phyloP scores from a whole-genome alignment of 2,888 invertebrate genomes.

The Blastobasis lacticolella region DNA sequence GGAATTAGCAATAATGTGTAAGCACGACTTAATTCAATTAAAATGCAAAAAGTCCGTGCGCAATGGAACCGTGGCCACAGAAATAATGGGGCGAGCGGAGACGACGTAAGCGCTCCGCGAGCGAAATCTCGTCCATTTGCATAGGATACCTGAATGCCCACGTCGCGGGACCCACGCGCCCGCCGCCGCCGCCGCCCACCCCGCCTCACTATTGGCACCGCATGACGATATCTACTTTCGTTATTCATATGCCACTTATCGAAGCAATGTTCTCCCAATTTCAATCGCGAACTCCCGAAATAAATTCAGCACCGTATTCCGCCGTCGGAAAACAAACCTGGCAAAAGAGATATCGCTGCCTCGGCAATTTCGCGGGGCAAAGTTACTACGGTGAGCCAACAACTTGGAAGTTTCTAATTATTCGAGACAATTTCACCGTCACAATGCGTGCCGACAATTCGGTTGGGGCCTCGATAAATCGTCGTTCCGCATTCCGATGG shows the following conservation, averaged over 20 bases:
- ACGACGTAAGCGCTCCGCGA: slow-evolving; percentile 21
- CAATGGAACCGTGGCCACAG: slow-evolving; percentile 41
- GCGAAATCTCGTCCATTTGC: slow-evolving; percentile 48
- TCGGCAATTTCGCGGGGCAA: not conserved
- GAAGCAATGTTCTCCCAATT: no score
- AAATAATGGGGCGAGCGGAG: slow-evolving; percentile 33
- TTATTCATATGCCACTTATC: not conserved
- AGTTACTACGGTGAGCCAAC: not conserved
- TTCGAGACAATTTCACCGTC: slow-evolving; percentile 47
- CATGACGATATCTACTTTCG: not conserved
- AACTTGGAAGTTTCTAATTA: slow-evolving; percentile 37
- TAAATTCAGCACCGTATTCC: no score
- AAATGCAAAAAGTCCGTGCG: slow-evolving; percentile 41
- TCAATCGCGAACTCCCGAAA: no score
- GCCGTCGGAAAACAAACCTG: not conserved
- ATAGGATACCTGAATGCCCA: slow-evolving; percentile 40
- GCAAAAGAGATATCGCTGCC: not conserved
- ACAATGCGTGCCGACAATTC: slow-evolving; percentile 42
- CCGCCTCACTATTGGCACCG: not conserved
- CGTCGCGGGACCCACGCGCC: slow-evolving; percentile 32
- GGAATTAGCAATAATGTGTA: slow-evolving; percentile 3
- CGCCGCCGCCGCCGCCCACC: not conserved
- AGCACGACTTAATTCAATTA: slow-evolving; percentile 39
- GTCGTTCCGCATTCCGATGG: slow-evolving; percentile 68
- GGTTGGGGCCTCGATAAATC: slow-evolving; percentile 49